Percentiles rank a stretch among this genome's conserved stretches.
phyloP scores from a whole-genome alignment of 2,888 invertebrate genomes.

The Cenopis cana region DNA sequence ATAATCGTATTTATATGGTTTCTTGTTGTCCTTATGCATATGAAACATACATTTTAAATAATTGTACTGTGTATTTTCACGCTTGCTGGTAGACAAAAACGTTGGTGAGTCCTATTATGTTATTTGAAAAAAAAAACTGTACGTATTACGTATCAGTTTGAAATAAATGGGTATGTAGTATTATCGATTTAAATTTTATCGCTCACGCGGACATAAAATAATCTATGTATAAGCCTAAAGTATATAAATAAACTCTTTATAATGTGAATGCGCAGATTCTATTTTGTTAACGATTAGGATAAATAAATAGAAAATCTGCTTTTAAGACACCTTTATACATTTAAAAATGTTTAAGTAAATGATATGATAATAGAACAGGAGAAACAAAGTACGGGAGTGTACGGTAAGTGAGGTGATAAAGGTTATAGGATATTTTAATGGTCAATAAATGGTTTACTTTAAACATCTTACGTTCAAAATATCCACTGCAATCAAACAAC shows the following conservation, averaged over 20 bases:
- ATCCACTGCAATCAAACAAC: neutral
- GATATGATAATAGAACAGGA: too few species aligned
- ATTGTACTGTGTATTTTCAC: conserved; percentile 70
- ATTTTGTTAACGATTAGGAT: too few species aligned
- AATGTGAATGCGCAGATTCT: neutral
- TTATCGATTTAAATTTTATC: conserved; percentile 7
- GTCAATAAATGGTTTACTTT: neutral
- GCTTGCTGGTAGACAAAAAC: conserved; percentile 81
- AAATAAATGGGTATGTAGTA: conserved; percentile 16
- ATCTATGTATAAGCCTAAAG: conserved; percentile 1
- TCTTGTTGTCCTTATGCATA: conserved; percentile 48
- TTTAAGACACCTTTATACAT: too few species aligned
- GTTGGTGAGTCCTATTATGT: conserved; percentile 74
- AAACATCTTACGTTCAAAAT: neutral
- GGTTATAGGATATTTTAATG: neutral
- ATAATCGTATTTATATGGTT: conserved; percentile 44
- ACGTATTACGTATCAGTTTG: neutral
- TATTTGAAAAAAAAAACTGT: conserved; percentile 44
- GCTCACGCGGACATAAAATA: neutral
- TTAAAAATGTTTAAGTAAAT: too few species aligned
- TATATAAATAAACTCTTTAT: conserved; percentile 1
- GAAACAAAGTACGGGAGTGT: too few species aligned
- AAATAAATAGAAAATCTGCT: too few species aligned
- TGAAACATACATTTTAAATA: conserved; percentile 49
- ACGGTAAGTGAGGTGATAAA: too few species aligned